These are phyloP conservation scores for Microplitis deprimator DNA, from an alignment of 2,888 invertebrate genomes.

Conservation along the genomic window DNA sequence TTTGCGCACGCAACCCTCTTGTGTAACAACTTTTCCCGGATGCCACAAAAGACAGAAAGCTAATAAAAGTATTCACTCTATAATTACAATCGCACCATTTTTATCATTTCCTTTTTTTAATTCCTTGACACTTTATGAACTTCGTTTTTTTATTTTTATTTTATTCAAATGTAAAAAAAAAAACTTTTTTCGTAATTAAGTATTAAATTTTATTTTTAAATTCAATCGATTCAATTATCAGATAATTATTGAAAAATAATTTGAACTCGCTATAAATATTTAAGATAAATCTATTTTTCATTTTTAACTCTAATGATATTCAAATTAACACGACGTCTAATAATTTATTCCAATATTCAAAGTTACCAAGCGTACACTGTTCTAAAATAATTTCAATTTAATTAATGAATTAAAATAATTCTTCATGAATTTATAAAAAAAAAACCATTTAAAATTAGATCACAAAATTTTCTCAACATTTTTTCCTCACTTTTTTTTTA, in stretches of 20 bases:
- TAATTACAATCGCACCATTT: slow-evolving; percentile 20
- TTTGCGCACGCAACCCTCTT: slow-evolving; percentile 41
- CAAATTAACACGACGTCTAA: background rate
- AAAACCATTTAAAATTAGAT: background rate
- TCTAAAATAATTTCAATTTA: background rate
- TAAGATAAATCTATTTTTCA: background rate
- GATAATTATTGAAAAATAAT: background rate
- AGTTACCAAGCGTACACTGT: background rate
- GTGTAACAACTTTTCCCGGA: slow-evolving; percentile 25
- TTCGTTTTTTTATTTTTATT: background rate
- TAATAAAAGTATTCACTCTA: slow-evolving; percentile 39
- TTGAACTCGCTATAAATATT: background rate
- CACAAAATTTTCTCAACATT: too few relatives aligned
- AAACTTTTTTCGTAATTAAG: slow-evolving; percentile 1
- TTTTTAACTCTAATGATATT: background rate
- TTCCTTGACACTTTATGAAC: background rate
- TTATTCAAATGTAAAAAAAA: background rate
- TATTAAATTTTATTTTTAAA: slow-evolving; percentile 10
- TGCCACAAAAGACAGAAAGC: slow-evolving; percentile 41
- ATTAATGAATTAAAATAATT: background rate
- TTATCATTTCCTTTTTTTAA: slow-evolving; percentile 11
- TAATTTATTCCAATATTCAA: background rate
- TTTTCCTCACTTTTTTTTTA: too few relatives aligned
- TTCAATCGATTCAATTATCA: background rate
- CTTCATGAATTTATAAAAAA: background rate